Evolutionary conservation across 2,113 vertebrate species (phyloP), one percentile per base, ranked within the genome.

Genomic region (Ranitomeya variabilis): DNA sequence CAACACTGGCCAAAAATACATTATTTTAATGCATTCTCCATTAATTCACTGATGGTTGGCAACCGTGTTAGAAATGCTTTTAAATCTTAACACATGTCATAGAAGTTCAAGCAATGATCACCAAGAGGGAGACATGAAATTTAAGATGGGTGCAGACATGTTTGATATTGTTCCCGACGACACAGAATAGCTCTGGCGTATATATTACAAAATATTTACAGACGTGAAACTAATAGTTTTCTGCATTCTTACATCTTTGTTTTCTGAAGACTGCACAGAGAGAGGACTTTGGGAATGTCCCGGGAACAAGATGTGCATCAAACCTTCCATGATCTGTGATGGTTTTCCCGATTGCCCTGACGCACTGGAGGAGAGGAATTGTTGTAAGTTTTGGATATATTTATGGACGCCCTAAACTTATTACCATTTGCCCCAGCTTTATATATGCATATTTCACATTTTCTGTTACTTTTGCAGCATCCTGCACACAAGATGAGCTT

Each of bases 221-320:
- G 45, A 19, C 0, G 18, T 11, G 37, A 11, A 11, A 11, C 7
- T 51, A 15, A 52, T 52, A 11, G 45, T 23, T 57, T n/a, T 79
- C 23, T 79, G 23, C 15, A 23, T 0, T 13, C 55, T 7, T 1
- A 79, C 5, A n/a, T 23, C 14, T 79, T 79, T 79, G 6, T 79
- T 23, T 79, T 55, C 52, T 79, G 0, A 91, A 99, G 98, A 97
- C 11, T 99, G 98, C 87, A 92, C 90, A 90, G 97, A 98, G 93
- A 96, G 98, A 21, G 95, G 95, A 87, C 96, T 99, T 90, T 99
- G 97, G 97, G 97, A 97, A 93, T 99, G 98, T 92, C 97, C 97
- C 0, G 90, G 93, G 76, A 96, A 94, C 87, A 97, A 95, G 78
- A 90, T 95, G 62, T 99, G 98, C 87, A 96, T 99, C 87, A 95